Conservation (phyloP, 1,140 invertebrate species). For the Dendroctonus ponderosae region DNA sequence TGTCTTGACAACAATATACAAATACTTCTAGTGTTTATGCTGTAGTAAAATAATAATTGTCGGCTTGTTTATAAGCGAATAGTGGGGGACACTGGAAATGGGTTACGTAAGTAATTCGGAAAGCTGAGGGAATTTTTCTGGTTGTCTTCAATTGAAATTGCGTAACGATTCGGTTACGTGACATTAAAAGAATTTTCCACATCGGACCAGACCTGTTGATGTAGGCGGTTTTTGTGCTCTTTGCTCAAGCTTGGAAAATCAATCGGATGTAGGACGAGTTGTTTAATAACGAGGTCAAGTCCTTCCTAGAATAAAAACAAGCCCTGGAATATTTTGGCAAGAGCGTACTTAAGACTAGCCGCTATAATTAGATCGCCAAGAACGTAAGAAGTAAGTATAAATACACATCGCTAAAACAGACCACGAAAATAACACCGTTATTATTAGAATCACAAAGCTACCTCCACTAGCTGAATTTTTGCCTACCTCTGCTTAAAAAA, state of each 20-base stretch:
- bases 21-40: too few relatives aligned
- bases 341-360: constrained; percentile 26
- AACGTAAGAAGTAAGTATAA: constrained; percentile 33
- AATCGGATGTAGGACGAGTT: constrained; percentile 5
- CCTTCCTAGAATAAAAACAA: constrained; percentile 33
- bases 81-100: too few relatives aligned
- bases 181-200: background rate
- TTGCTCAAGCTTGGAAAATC: background rate
- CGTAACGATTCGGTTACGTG: background rate
- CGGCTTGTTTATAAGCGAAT: too few relatives aligned
- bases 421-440: constrained; percentile 30
- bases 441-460: constrained; percentile 32
- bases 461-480: constrained; percentile 24
- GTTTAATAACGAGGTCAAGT: constrained; percentile 29
- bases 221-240: too few relatives aligned
- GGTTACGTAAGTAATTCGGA: too few relatives aligned
- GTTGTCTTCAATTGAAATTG: too few relatives aligned
- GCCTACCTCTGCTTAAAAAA: constrained; percentile 14
- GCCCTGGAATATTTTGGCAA: constrained; percentile 34
- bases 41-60: too few relatives aligned
- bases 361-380: constrained; percentile 30
- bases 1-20: too few relatives aligned
- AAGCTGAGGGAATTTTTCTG: too few relatives aligned
- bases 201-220: too few relatives aligned
- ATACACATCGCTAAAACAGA: constrained; percentile 25